Evolutionary conservation across 2,888 invertebrate genomes (phyloP).

Genomic region (Plebejus argus): DNA sequence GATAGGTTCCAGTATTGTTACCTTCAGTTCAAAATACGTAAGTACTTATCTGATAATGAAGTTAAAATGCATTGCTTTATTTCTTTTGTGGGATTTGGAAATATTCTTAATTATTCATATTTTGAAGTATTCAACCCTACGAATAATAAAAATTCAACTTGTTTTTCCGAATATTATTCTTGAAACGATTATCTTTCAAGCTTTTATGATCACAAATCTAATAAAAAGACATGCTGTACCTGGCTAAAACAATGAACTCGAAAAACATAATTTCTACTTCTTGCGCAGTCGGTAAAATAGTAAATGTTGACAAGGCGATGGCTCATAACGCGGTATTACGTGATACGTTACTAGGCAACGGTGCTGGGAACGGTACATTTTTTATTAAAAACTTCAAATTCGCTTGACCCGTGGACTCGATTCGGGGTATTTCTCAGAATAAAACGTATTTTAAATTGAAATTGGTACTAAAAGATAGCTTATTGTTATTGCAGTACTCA

Average conservation of each 20-base stretch:
- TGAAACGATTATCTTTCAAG: too few relatives aligned
- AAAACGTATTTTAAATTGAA: neutral
- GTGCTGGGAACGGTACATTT: slow-evolving; percentile 50
- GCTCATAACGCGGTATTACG: slow-evolving; percentile 41
- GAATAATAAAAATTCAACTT: too few relatives aligned
- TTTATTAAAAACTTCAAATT: slow-evolving; percentile 37
- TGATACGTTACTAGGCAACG: slow-evolving; percentile 45
- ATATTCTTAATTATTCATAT: too few relatives aligned
- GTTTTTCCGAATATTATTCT: too few relatives aligned
- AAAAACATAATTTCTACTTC: neutral
- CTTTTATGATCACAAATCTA: too few relatives aligned
- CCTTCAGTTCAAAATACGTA: neutral
- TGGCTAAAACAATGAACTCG: neutral
- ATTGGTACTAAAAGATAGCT: neutral
- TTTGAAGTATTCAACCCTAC: too few relatives aligned
- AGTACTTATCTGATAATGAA: too few relatives aligned
- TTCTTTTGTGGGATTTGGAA: too few relatives aligned
- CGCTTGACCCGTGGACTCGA: neutral
- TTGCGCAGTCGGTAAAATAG: neutral
- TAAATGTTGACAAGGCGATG: slow-evolving; percentile 34
- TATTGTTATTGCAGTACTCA: neutral
- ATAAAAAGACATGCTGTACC: too few relatives aligned
- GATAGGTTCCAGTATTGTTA: neutral
- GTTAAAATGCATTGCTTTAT: too few relatives aligned
- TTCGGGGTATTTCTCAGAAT: neutral